Conservation (phyloP, 2,113 vertebrate genomes). For the Sylvia atricapilla region DNA sequence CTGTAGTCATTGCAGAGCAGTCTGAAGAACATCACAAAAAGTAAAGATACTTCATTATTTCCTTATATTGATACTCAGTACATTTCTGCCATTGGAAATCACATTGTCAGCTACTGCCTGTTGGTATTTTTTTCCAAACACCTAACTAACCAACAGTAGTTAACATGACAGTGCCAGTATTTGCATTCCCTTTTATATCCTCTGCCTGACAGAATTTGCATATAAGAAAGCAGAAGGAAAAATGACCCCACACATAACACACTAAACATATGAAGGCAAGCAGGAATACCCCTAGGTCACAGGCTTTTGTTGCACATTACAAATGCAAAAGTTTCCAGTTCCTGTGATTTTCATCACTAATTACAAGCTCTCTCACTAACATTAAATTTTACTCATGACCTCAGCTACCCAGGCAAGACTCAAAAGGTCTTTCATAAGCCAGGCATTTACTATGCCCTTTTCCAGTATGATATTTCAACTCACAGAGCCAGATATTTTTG, state of each 20-base stretch:
- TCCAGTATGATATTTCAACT: not conserved
- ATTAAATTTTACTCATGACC: not conserved
- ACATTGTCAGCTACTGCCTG: not conserved
- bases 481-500: not conserved
- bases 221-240: not conserved
- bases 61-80: not conserved
- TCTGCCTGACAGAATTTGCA: not conserved
- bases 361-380: not conserved
- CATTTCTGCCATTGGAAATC: not conserved
- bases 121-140: not conserved
- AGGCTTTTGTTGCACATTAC: not conserved
- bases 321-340: not conserved
- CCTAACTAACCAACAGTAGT: not conserved
- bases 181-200: not conserved
- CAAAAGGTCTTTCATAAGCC: not conserved
- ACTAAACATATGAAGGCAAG: not conserved
- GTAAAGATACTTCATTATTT: not conserved
- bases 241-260: not conserved
- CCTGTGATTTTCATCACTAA: not conserved
- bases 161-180: not conserved
- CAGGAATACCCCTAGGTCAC: not conserved
- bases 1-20: conserved; percentile 88
- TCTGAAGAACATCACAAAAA: conserved; percentile 68
- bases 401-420: not conserved
- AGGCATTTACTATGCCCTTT: not conserved